Conservation (phyloP, 2,797 vertebrate species). For the Psittacula echo region DNA sequence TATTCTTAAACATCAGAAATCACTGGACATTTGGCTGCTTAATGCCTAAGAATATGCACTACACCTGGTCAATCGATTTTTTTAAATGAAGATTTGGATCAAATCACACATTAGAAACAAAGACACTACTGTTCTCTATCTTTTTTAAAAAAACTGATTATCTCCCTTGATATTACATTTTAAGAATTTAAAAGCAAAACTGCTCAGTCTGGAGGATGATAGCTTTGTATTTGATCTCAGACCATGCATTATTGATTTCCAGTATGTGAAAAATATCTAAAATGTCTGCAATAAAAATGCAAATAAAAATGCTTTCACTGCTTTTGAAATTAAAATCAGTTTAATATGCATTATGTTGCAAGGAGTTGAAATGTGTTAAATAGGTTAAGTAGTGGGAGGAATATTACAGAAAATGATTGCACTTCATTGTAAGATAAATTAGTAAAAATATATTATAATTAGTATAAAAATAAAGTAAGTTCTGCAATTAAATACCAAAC, state of each 20-base stretch:
- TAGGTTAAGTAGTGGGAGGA: constrained; percentile 45
- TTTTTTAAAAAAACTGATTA: neutral
- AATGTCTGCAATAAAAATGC: constrained; percentile 44
- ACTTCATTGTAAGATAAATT: neutral
- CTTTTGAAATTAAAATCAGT: constrained; percentile 57
- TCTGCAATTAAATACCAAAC: neutral
- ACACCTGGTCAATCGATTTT: neutral
- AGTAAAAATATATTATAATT: neutral
- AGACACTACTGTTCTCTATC: neutral
- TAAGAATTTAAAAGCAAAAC: constrained; percentile 51
- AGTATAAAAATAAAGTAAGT: neutral
- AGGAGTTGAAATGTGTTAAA: constrained; percentile 29
- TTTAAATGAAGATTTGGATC: neutral
- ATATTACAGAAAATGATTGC: constrained; percentile 9
- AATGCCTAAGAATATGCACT: neutral
- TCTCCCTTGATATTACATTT: constrained; percentile 11
- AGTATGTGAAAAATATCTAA: constrained; percentile 12
- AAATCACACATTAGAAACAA: neutral
- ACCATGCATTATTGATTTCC: constrained; percentile 54
- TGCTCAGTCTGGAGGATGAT: neutral
- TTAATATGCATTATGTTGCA: constrained; percentile 16
- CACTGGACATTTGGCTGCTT: neutral
- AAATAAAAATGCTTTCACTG: constrained; percentile 3
- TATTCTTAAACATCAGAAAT: neutral
- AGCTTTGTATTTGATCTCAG: constrained; percentile 42